A percentile compares a stretch with the other conserved stretches of the same genome.
Conservation (phyloP, 1,140 invertebrate species). For the Neelides sp. region DNA sequence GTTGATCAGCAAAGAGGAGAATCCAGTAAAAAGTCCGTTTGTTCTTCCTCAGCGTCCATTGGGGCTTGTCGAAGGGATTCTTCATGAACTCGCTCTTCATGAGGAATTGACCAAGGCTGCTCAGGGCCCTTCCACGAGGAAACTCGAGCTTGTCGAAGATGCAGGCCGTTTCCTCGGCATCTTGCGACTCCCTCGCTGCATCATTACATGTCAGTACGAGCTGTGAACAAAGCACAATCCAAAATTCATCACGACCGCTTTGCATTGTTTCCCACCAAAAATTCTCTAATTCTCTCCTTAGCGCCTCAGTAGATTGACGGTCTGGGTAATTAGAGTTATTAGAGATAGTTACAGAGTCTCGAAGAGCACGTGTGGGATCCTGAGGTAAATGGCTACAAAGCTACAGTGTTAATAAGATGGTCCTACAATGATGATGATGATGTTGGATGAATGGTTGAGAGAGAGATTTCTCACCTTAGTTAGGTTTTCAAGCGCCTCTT, state of each 20-base stretch:
- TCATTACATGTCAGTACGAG: slow-evolving; percentile 30
- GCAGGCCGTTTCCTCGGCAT: slow-evolving; percentile 26
- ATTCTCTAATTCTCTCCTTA: too few species aligned
- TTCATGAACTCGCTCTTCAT: slow-evolving; percentile 30
- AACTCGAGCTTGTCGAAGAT: slow-evolving; percentile 28
- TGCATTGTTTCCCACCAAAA: too few species aligned
- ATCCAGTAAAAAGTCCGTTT: slow-evolving; percentile 27
- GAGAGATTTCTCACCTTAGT: slow-evolving; percentile 22
- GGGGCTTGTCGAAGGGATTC: slow-evolving; percentile 26
- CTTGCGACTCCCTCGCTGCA: slow-evolving; percentile 29
- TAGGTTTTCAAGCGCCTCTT: slow-evolving; percentile 25
- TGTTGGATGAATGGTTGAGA: neutral
- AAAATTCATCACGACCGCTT: too few species aligned
- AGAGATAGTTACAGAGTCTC: too few species aligned
- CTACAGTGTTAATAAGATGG: too few species aligned
- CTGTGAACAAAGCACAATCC: slow-evolving; percentile 8
- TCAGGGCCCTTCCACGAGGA: slow-evolving; percentile 5
- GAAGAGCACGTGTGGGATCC: too few species aligned
- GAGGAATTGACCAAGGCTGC: slow-evolving; percentile 21
- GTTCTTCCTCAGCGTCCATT: slow-evolving; percentile 28
- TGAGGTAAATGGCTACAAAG: too few species aligned
- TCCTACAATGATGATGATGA: too few species aligned
- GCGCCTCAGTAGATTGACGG: too few species aligned
- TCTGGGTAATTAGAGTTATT: too few species aligned
- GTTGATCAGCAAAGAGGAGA: slow-evolving; percentile 26